These are phyloP conservation scores for Mycteria americana DNA, from an alignment of 2,797 vertebrate species.

Conservation along the genomic window DNA sequence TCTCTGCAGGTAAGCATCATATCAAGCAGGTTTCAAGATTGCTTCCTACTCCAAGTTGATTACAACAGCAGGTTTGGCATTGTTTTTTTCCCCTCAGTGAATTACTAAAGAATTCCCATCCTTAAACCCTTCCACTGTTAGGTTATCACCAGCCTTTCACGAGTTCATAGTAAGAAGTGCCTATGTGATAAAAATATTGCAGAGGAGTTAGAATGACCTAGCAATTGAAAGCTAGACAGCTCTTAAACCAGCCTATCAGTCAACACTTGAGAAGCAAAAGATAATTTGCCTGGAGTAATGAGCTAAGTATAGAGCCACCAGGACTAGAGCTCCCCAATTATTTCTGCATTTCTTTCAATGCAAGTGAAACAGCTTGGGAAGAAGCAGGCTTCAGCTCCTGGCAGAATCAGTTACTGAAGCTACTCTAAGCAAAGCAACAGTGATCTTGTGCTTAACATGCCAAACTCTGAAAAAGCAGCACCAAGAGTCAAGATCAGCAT, in stretches of 20 bases:
- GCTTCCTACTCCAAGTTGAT: neutral
- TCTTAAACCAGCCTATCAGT: neutral
- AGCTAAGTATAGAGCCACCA: neutral
- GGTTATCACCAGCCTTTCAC: neutral
- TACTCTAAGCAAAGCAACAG: neutral
- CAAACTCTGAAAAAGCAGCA: neutral
- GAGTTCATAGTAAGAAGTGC: neutral
- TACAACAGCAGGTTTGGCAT: neutral
- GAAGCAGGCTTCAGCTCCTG: neutral
- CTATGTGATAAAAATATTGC: neutral
- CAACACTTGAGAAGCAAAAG: neutral
- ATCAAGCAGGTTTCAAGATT: neutral
- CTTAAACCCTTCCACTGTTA: neutral
- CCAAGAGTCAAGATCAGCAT: neutral
- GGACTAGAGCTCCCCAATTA: neutral
- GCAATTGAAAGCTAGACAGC: neutral
- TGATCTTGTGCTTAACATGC: neutral
- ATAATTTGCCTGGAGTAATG: neutral
- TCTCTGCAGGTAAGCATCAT: neutral
- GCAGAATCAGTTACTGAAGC: neutral
- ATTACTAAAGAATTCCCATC: neutral
- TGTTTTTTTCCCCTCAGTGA: neutral
- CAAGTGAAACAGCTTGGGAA: neutral
- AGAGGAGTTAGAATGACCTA: neutral
- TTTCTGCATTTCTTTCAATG: neutral